These are phyloP conservation scores for Crocuta crocuta DNA, from an alignment of 2,113 vertebrate species.

Conservation along the genomic window DNA sequence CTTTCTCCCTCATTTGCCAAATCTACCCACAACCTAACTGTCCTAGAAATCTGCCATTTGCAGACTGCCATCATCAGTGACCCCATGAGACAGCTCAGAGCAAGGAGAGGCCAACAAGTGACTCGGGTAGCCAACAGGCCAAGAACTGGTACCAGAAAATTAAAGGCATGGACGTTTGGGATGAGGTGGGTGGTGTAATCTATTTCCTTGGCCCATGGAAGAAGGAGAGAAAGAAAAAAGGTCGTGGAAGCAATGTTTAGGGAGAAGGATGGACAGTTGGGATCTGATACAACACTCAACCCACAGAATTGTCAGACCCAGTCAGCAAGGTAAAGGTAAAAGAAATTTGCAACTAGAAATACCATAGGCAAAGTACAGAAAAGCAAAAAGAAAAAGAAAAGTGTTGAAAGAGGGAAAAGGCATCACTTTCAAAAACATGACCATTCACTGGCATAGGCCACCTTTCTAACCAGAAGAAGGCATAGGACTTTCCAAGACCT, in stretches of 20 bases:
- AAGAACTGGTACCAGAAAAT: background rate
- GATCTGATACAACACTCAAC: background rate
- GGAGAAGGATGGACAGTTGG: background rate
- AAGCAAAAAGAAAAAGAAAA: no score
- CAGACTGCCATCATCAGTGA: background rate
- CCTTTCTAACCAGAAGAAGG: no score
- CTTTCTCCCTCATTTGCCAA: background rate
- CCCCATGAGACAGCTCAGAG: background rate
- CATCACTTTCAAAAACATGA: background rate
- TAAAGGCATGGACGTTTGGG: background rate
- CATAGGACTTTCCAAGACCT: background rate
- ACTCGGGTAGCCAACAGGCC: background rate
- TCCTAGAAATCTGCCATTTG: background rate
- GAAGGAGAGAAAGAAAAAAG: background rate
- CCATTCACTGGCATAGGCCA: no score
- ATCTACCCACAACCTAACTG: background rate
- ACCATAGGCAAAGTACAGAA: background rate
- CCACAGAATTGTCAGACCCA: background rate
- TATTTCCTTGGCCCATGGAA: background rate
- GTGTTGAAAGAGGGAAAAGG: background rate
- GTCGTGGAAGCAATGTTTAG: background rate
- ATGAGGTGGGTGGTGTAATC: background rate
- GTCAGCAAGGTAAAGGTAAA: background rate
- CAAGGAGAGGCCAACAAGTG: background rate
- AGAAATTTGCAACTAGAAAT: background rate